Conservation (phyloP, 2,888 invertebrate genomes). For the Rhabditoides inermis region DNA sequence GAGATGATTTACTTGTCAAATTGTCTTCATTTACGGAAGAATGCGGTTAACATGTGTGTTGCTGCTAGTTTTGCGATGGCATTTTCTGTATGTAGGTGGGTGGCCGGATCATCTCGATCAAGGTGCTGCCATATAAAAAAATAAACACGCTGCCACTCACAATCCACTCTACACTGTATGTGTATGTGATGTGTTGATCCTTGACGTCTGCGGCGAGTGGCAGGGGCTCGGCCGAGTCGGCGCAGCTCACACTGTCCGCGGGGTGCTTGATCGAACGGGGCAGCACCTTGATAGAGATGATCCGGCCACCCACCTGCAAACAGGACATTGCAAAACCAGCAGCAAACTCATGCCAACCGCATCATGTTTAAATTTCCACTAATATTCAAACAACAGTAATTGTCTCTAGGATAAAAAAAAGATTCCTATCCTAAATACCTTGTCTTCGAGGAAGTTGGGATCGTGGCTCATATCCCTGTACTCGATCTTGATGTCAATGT, state of each 20-base stretch:
- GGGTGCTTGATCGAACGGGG: slow-evolving; percentile 55
- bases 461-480: slow-evolving; percentile 81
- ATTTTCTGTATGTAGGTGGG: slow-evolving; percentile 61
- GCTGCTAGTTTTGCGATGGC: too few species aligned
- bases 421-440: too few species aligned
- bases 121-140: too few species aligned
- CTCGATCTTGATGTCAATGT: slow-evolving; percentile 77
- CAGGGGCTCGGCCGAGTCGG: slow-evolving; percentile 62
- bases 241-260: slow-evolving; percentile 41
- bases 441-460: slow-evolving; percentile 66
- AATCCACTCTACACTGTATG: slow-evolving; percentile 76
- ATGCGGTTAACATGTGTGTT: too few species aligned
- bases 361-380: too few species aligned
- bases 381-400: too few species aligned
- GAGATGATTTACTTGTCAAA: too few species aligned
- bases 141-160: too few species aligned
- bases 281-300: slow-evolving; percentile 61
- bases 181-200: slow-evolving; percentile 66
- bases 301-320: slow-evolving; percentile 69
- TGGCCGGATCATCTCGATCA: slow-evolving; percentile 70
- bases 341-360: too few species aligned
- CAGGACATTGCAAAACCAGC: too few species aligned
- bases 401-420: too few species aligned
- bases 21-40: too few species aligned
- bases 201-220: slow-evolving; percentile 62